A percentile compares a stretch with the other conserved stretches of the same genome.
phyloP scores from a whole-genome alignment of 2,888 invertebrate species.

The Caenorhabditis macrosperma region DNA sequence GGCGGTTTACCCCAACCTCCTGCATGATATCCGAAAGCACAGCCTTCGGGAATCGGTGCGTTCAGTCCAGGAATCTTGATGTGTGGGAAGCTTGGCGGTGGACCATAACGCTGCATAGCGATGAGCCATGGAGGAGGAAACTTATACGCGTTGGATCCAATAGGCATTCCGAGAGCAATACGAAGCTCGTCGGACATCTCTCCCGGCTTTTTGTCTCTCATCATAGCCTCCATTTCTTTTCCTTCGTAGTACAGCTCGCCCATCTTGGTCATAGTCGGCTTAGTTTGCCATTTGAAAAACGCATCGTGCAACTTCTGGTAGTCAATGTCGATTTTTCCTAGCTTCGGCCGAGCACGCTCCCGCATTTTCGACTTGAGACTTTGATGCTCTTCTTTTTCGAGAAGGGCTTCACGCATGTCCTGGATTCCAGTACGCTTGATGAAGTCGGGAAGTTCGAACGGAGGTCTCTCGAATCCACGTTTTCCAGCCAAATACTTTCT shows the following conservation, averaged over 20 bases:
- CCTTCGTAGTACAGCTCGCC: constrained; percentile 97
- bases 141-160: constrained; percentile 86
- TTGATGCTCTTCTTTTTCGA: constrained; percentile 93
- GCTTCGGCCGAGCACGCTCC: constrained; percentile 94
- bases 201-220: constrained; percentile 98
- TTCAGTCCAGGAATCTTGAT: constrained; percentile 94
- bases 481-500: constrained; percentile 90
- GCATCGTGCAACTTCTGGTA: constrained; percentile 99
- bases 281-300: constrained; percentile 99
- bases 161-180: constrained; percentile 98
- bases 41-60: constrained; percentile 95
- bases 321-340: constrained; percentile 99
- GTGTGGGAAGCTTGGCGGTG: constrained; percentile 98
- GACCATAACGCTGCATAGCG: constrained; percentile 97
- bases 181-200: constrained; percentile 95
- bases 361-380: constrained; percentile 85
- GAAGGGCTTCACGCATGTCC: constrained; percentile 97
- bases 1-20: constrained; percentile 99
- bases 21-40: constrained; percentile 98
- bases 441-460: constrained; percentile 97
- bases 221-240: constrained; percentile 93
- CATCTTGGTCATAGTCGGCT: constrained; percentile 98
- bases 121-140: constrained; percentile 95
- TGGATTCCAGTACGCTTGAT: constrained; percentile 97
- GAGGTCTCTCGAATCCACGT: constrained; percentile 97